phyloP scores from a whole-genome alignment of 2,888 invertebrate species.

The Girardia tigrina region DNA sequence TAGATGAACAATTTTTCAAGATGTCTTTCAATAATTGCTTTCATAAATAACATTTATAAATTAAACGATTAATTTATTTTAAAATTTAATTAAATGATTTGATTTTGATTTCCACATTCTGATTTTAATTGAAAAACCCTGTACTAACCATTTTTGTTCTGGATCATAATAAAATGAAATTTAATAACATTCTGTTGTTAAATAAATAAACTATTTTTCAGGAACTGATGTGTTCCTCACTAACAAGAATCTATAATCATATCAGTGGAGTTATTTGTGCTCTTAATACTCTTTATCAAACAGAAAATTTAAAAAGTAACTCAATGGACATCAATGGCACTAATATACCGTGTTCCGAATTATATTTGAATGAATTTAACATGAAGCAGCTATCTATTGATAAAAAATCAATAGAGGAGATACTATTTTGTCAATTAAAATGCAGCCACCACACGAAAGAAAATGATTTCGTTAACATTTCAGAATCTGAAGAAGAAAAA shows the following conservation, averaged over 20 bases:
- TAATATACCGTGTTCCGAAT: background rate
- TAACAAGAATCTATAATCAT: background rate
- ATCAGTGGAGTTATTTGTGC: background rate
- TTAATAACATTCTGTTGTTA: too few species aligned
- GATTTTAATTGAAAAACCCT: too few species aligned
- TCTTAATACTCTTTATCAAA: background rate
- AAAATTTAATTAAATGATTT: too few species aligned
- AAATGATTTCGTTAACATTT: background rate
- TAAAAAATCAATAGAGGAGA: background rate
- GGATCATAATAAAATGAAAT: too few species aligned
- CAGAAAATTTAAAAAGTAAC: background rate
- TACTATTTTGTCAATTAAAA: background rate
- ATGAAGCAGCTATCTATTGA: conserved; percentile 2
- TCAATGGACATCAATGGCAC: background rate
- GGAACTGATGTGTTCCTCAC: background rate
- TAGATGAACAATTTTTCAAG: too few species aligned
- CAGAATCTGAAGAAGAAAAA: background rate
- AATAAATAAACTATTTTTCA: too few species aligned
- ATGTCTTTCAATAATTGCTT: too few species aligned
- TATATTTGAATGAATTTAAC: conserved; percentile 3
- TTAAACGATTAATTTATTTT: too few species aligned
- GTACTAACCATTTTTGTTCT: too few species aligned
- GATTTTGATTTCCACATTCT: too few species aligned
- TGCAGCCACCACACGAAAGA: background rate
- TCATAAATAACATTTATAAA: too few species aligned